These are phyloP conservation scores for Anadara kagoshimensis DNA, from an alignment of 1,140 invertebrate genomes.

Conservation along the genomic window DNA sequence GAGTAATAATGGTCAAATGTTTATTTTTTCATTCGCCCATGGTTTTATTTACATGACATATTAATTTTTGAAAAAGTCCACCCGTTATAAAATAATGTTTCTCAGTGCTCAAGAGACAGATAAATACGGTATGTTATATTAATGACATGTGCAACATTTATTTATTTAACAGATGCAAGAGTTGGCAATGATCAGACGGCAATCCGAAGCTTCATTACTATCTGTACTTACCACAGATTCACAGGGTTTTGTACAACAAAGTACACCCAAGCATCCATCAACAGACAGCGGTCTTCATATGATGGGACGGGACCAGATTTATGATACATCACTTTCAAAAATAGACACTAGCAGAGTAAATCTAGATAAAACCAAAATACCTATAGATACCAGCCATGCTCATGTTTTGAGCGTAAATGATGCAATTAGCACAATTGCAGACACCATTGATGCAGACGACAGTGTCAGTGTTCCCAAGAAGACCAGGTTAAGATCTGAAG, in stretches of 20 bases:
- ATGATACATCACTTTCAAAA: too few species aligned
- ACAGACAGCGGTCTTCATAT: slow-evolving; percentile 26
- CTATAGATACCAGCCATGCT: not conserved
- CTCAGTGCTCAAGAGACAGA: too few species aligned
- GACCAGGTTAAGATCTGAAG: slow-evolving; percentile 31
- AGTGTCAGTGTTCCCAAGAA: slow-evolving; percentile 40
- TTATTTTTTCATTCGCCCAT: not conserved
- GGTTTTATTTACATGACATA: too few species aligned
- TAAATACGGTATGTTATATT: too few species aligned
- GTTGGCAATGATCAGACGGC: slow-evolving; percentile 8
- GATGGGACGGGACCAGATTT: slow-evolving; percentile 1
- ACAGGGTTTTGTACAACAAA: slow-evolving; percentile 8
- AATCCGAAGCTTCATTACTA: slow-evolving; percentile 42
- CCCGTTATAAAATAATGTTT: too few species aligned
- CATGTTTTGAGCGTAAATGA: not conserved
- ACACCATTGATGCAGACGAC: slow-evolving; percentile 37
- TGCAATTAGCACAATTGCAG: slow-evolving; percentile 14
- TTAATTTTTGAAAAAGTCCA: too few species aligned
- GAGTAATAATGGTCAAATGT: too few species aligned
- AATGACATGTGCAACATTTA: not conserved
- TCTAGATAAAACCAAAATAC: not conserved
- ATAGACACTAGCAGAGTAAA: too few species aligned
- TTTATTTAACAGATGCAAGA: not conserved
- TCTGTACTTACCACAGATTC: slow-evolving; percentile 25
- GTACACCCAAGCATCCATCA: slow-evolving; percentile 28